Percentiles rank a stretch among this genome's conserved stretches.
phyloP scores from a whole-genome alignment of 2,888 invertebrate species.

The Thymelicus sylvestris region DNA sequence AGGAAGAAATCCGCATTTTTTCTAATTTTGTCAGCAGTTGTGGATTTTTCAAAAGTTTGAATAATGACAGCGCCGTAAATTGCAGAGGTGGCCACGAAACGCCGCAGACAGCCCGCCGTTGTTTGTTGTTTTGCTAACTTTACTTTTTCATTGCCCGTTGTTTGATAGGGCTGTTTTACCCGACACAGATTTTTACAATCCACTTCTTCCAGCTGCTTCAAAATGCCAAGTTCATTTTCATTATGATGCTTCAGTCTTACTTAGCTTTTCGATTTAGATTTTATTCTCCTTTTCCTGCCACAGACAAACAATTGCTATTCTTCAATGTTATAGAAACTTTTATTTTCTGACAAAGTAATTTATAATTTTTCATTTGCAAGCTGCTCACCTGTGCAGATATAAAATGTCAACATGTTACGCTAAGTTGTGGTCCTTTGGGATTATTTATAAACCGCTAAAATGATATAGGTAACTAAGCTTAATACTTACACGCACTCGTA shows the following conservation, averaged over 20 bases:
- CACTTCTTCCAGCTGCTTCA: conserved; percentile 36
- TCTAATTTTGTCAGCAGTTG: conserved; percentile 63
- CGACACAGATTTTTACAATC: conserved; percentile 45
- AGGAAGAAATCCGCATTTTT: conserved; percentile 63
- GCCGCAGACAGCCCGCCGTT: conserved; percentile 62
- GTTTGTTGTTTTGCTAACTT: conserved; percentile 73
- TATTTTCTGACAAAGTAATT: background rate
- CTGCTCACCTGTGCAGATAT: no score
- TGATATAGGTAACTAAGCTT: no score
- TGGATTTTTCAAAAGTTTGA: conserved; percentile 74
- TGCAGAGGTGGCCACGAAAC: conserved; percentile 70
- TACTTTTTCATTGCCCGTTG: conserved; percentile 69
- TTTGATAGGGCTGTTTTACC: conserved; percentile 63
- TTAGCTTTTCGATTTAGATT: conserved; percentile 36
- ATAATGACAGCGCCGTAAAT: conserved; percentile 75
- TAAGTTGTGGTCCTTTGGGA: background rate
- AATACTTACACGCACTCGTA: no score
- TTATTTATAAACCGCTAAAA: background rate
- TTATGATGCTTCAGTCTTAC: conserved; percentile 32
- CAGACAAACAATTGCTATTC: background rate
- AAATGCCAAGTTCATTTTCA: conserved; percentile 38
- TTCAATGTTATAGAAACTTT: background rate
- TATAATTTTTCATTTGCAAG: no score
- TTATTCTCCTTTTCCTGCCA: conserved; percentile 13
- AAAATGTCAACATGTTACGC: no score